Base-by-base conservation (phyloP, 2,797 vertebrate genomes). In the Simalia tracyae region DNA sequence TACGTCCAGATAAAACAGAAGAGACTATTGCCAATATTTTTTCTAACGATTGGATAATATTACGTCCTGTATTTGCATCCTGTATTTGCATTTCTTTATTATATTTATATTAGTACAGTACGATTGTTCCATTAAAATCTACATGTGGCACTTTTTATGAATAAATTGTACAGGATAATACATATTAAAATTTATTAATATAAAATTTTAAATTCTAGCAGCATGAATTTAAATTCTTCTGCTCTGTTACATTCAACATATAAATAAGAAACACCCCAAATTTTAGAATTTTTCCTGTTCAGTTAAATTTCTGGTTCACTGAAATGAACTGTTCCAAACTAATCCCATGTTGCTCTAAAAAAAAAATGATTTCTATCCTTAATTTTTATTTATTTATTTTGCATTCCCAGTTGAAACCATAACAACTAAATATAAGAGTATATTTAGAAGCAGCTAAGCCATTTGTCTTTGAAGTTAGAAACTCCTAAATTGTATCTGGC, bases 141-240 rank as follows among this genome's bases (percentile, higher is more conserved):
- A 87, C 22, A n/a, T 92, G 89, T 46, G 57, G 85, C 86, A 1
- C 4, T 15, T 2, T 90, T 22, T 9, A 2, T 1, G 86, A 14
- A 61, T 60, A 92, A 92, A 92, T 12, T 85, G 81, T 31, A 72
- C 81, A 26, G 7, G 31, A 50, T 85, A 68, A 68, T 84, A 31
- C 50, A 68, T 54, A 90, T 94, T 95, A 93, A 56, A 89, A 93
- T 57, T 36, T 64, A 88, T 84, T 85, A 72, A 15, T 15, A 17
- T 19, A 50, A 60, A 56, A 36, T 56, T 68, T 9, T 4, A 57
- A 54, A 42, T 59, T 56, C 50, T 54, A 84, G 15, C 56, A 86
- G 24, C 42, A 84, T 50, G 8, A 42, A 22, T 36, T 31, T 59
- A 68, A 63, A 26, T 42, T 86, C 28, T 59, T 42, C 68, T 57